phyloP scores from a whole-genome alignment of 1,140 invertebrate species.

The Acromyrmex charruanus region DNA sequence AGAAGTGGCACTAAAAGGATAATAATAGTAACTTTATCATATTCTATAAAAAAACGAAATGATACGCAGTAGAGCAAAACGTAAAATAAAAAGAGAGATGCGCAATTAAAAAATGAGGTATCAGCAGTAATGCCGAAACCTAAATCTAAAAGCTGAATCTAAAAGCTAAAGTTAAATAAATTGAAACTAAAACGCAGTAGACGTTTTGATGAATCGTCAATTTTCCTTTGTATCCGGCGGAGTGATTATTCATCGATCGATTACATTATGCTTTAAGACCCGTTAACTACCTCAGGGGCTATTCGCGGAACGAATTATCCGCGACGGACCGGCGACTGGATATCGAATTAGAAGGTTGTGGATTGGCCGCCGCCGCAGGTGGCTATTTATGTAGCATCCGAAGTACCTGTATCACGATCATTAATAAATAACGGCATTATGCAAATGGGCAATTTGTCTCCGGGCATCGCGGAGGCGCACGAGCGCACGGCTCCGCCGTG shows the following conservation, averaged over 20 bases:
- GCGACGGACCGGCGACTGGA: constrained; percentile 47
- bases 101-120: too few species aligned
- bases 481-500: constrained; percentile 46
- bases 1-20: too few species aligned
- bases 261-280: constrained; percentile 23
- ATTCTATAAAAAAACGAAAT: too few species aligned
- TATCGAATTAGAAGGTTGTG: constrained; percentile 73
- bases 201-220: neutral
- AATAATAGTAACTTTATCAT: too few species aligned
- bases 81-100: too few species aligned
- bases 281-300: constrained; percentile 35
- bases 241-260: constrained; percentile 50
- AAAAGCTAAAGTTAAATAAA: too few species aligned
- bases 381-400: constrained; percentile 70
- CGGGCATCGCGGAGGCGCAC: constrained; percentile 47
- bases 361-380: constrained; percentile 69
- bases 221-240: neutral
- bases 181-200: too few species aligned
- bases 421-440: constrained; percentile 84
- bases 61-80: too few species aligned
- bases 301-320: constrained; percentile 52
- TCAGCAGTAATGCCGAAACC: too few species aligned
- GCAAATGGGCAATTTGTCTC: constrained; percentile 83
- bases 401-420: constrained; percentile 70
- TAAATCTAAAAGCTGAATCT: too few species aligned